A percentile compares a stretch with the other conserved stretches of the same genome.
Conservation (phyloP, 2,797 vertebrate species). For the Amblyraja radiata region DNA sequence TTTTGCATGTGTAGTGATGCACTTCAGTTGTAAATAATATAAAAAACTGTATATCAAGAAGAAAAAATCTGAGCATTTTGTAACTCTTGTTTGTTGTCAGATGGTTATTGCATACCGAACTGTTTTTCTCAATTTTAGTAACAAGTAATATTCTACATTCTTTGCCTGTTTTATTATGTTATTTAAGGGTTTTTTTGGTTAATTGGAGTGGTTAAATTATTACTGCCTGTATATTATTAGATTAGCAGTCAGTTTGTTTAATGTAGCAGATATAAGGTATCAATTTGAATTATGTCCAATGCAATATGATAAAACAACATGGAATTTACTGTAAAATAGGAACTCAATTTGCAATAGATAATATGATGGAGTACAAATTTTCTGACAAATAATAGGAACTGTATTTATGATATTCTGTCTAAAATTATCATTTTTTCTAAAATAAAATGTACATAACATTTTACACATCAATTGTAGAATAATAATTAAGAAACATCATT, state of each 20-base stretch:
- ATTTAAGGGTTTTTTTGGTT: slow-evolving; percentile 48
- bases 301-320: neutral
- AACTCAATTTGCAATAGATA: neutral
- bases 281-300: slow-evolving; percentile 19
- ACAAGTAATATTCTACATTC: neutral
- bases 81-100: slow-evolving; percentile 22
- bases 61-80: neutral
- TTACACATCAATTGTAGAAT: slow-evolving; percentile 23
- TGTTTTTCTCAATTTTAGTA: neutral
- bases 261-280: slow-evolving; percentile 25
- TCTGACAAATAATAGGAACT: slow-evolving; percentile 6
- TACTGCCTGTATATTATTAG: slow-evolving; percentile 40
- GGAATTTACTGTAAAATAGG: neutral
- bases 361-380: neutral
- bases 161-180: slow-evolving; percentile 44
- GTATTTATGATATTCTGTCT: slow-evolving; percentile 27
- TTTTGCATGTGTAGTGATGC: neutral
- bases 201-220: slow-evolving; percentile 49
- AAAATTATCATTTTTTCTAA: neutral
- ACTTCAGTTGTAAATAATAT: slow-evolving; percentile 8
- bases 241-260: slow-evolving; percentile 15
- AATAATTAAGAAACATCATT: slow-evolving; percentile 31
- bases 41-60: slow-evolving; percentile 17
- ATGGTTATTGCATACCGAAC: neutral
- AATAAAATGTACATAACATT: slow-evolving; percentile 19